Base-by-base conservation (phyloP, 2,113 vertebrate species). In the Philantomba maxwellii region DNA sequence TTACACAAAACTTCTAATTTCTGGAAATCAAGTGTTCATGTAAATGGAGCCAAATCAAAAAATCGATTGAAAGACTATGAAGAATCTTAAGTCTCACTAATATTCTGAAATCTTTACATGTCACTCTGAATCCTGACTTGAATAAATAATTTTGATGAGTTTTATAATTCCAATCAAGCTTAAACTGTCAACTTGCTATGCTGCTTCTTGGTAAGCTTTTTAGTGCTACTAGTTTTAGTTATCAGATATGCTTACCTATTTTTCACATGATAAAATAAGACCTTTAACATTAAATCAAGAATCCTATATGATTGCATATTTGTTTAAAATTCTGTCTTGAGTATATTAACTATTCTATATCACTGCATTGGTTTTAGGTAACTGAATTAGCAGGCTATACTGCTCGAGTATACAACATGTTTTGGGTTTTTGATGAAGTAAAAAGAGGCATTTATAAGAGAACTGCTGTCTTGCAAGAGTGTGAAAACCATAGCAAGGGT, bases 301-400 rank as follows among this genome's bases (percentile, higher is more conserved):
- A 66, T 5, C 21, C 88, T 53, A 55, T 33, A 53, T 47, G 33
- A 92, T 78, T 39, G 13, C 13, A 33, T 73, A 25, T 75, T 78
- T 83, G 51, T 95, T 94, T 95, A 87, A 81, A 88, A 85, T 15
- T 88, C 47, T 92, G 0, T 82, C 19, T 64, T 73, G n/a, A 7
- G 11, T 87, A 57, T 92, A 73, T 60, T 95, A 90, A 92, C 28
- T 62, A 30, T 98, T 98, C 97, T 97, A 58, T 97, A 95, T 91
- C 53, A 84, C 49, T 45, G 7, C 47, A 1, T 92, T 96, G 53
- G 25, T 78, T 97, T 87, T 98, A 99, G 99, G 98, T 99, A 97
- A 99, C 99, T 21, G 99, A 99, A 97, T 98, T 99, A 98, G 99
- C 99, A 62, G 99, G 99, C 53, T 99, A 99, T 98, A 99, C 99